Evolutionary conservation across 2,888 invertebrate genomes (phyloP).

Genomic region (Polydrusus cervinus): DNA sequence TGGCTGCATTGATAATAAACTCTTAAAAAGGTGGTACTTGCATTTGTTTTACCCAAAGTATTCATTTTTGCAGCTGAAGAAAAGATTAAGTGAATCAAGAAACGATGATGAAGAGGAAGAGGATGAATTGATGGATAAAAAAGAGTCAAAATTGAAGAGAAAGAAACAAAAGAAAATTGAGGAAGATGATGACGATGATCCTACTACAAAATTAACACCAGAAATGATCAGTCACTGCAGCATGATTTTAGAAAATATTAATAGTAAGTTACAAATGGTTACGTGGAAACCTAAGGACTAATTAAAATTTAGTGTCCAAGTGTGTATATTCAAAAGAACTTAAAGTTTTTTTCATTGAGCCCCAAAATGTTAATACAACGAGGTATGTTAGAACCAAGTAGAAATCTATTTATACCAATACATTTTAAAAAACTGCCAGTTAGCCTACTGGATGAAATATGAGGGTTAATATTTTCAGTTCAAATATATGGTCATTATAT

Average conservation of each 20-base stretch:
- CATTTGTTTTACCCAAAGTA: background rate
- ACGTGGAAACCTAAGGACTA: conserved; percentile 78
- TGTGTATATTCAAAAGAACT: background rate
- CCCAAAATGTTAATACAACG: too few species aligned
- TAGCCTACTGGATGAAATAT: too few species aligned
- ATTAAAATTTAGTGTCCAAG: background rate
- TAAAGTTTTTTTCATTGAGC: background rate
- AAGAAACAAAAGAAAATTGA: conserved; percentile 67
- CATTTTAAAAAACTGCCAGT: too few species aligned
- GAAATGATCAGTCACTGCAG: conserved; percentile 83
- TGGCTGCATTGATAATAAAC: too few species aligned
- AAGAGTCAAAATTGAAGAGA: conserved; percentile 55
- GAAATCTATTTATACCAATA: too few species aligned
- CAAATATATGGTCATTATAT: too few species aligned
- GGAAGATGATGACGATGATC: conserved; percentile 70
- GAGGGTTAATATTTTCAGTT: too few species aligned
- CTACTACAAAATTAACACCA: conserved; percentile 70
- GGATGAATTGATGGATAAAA: conserved; percentile 49
- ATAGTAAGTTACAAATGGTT: conserved; percentile 83
- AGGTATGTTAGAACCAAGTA: too few species aligned
- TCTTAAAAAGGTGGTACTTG: too few species aligned
- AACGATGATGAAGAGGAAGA: conserved; percentile 74
- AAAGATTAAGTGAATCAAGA: conserved; percentile 72
- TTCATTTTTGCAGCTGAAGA: conserved; percentile 64
- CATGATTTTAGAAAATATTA: conserved; percentile 85